Evolutionary conservation across 2,797 vertebrate genomes (phyloP).

Genomic region (Staurois parvus): DNA sequence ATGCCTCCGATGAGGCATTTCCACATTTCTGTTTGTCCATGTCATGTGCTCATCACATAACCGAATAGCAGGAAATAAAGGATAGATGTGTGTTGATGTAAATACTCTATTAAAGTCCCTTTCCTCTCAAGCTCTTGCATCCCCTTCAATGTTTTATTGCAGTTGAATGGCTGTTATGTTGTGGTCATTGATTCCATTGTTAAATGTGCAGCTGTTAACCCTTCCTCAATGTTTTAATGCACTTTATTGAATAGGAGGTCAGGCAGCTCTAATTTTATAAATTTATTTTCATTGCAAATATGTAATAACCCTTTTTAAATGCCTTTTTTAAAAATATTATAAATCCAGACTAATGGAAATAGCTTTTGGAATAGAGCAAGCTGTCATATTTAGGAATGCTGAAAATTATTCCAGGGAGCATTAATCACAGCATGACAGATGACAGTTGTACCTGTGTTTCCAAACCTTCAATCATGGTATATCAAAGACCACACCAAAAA

Average conservation of each 20-base stretch:
- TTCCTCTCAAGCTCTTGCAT: background rate
- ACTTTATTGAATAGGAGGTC: background rate
- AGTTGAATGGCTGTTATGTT: background rate
- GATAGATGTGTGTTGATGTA: background rate
- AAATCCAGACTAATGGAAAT: background rate
- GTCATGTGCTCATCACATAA: background rate
- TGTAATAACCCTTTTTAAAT: background rate
- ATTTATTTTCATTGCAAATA: background rate
- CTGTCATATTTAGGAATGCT: background rate
- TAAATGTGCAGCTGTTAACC: background rate
- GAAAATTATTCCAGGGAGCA: background rate
- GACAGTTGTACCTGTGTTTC: background rate
- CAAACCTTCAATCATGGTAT: background rate
- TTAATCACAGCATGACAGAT: background rate
- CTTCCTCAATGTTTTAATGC: background rate
- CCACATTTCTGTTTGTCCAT: background rate
- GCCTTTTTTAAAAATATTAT: background rate
- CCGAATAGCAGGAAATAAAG: background rate
- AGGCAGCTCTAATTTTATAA: background rate
- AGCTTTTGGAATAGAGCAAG: background rate
- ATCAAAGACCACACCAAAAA: no score
- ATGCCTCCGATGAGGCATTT: background rate
- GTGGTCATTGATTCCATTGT: background rate
- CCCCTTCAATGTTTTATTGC: background rate
- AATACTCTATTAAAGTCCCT: background rate